Evolutionary conservation across 2,888 invertebrate species (phyloP).

Genomic region (Sipunculus nudus): DNA sequence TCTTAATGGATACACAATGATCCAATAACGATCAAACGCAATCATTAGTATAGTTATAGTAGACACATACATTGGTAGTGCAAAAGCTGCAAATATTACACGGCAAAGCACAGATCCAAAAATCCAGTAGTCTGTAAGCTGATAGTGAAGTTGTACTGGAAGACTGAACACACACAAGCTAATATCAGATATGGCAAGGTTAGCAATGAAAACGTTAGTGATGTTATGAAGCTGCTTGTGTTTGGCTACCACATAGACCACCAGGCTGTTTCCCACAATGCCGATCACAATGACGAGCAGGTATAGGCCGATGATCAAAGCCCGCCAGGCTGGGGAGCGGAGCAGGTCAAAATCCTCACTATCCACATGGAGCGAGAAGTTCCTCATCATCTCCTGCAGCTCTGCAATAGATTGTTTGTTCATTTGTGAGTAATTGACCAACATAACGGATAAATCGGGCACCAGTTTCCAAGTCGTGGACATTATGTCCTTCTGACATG

Average conservation of each 20-base stretch:
- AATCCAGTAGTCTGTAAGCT: constrained; percentile 60
- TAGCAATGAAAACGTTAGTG: constrained; percentile 62
- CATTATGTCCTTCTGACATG: no score
- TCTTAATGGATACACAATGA: constrained; percentile 61
- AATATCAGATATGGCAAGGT: constrained; percentile 60
- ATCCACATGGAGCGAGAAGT: constrained; percentile 43
- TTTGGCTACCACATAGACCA: constrained; percentile 53
- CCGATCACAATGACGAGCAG: constrained; percentile 56
- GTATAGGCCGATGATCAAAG: constrained; percentile 52
- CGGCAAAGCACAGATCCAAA: constrained; percentile 59
- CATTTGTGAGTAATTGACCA: no score
- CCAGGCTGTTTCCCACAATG: constrained; percentile 56
- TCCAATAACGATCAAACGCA: constrained; percentile 61
- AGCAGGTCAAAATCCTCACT: constrained; percentile 52
- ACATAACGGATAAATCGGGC: no score
- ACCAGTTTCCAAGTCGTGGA: no score
- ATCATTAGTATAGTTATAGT: constrained; percentile 61
- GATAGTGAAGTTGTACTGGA: constrained; percentile 63
- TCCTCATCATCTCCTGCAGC: constrained; percentile 40
- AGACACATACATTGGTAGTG: constrained; percentile 62
- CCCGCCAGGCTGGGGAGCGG: constrained; percentile 49
- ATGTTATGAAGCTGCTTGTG: constrained; percentile 56
- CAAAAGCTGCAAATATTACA: constrained; percentile 59
- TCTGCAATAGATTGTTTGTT: no score
- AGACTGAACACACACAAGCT: constrained; percentile 59